Conservation (phyloP, 2,888 invertebrate species). For the Esperia sulphurella region DNA sequence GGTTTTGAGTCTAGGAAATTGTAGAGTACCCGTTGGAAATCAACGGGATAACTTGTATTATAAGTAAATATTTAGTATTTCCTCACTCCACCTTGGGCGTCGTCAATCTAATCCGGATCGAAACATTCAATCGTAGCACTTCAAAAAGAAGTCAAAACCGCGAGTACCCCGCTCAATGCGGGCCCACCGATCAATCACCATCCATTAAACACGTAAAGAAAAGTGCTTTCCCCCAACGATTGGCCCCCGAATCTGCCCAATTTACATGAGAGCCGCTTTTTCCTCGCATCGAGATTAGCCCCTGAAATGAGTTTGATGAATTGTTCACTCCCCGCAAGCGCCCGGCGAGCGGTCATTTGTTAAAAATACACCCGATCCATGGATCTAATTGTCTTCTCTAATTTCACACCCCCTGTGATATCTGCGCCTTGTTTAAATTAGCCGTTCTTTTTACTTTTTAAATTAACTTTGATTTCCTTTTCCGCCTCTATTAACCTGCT, state of each 20-base stretch:
- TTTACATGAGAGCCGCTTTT: conserved; percentile 80
- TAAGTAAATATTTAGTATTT: not conserved
- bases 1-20: too few species aligned
- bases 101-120: conserved; percentile 34
- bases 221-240: conserved; percentile 76
- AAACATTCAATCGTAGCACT: conserved; percentile 59
- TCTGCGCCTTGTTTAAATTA: conserved; percentile 60
- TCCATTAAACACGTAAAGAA: conserved; percentile 79
- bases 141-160: conserved; percentile 72
- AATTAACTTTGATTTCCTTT: conserved; percentile 7
- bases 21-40: too few species aligned
- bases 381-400: conserved; percentile 79
- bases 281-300: conserved; percentile 78
- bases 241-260: conserved; percentile 77
- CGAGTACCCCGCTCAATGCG: conserved; percentile 68
- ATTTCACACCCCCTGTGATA: conserved; percentile 75
- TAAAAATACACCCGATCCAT: conserved; percentile 78
- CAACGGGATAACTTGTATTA: too few species aligned
- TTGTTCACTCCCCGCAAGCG: conserved; percentile 62
- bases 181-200: conserved; percentile 75
- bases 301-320: conserved; percentile 79
- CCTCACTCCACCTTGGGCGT: conserved; percentile 2
- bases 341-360: conserved; percentile 50
- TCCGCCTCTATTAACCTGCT: not conserved
- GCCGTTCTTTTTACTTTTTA: conserved; percentile 37